Percentiles rank a stretch among this genome's conserved stretches.
These are phyloP conservation scores for Poeciliopsis occidentalis DNA, from an alignment of 2,113 vertebrate genomes.

Conservation along the genomic window DNA sequence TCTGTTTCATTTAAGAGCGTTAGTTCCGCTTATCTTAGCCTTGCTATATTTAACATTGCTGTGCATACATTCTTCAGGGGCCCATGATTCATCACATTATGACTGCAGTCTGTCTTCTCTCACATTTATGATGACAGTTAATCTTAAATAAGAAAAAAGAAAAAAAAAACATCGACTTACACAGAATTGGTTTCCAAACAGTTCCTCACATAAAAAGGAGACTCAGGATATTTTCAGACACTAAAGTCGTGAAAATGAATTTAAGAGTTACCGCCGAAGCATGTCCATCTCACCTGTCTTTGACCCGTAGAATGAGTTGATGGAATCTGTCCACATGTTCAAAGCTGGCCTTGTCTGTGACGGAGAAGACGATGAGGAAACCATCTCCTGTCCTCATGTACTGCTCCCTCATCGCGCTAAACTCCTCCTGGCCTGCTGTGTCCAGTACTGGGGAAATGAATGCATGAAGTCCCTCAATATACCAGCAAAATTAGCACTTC, in stretches of 20 bases:
- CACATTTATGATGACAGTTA: background rate
- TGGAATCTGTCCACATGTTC: constrained; percentile 97
- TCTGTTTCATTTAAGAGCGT: background rate
- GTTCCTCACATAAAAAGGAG: no score
- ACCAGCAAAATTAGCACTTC: background rate
- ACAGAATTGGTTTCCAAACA: no score
- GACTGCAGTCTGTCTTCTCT: background rate
- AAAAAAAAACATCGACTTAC: no score
- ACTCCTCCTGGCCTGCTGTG: constrained; percentile 97
- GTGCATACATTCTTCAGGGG: background rate
- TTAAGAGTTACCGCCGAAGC: background rate
- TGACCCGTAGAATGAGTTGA: constrained; percentile 97
- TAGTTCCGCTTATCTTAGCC: constrained; percentile 24
- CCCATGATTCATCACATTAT: background rate
- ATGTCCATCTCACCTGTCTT: constrained; percentile 88
- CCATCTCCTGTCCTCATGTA: constrained; percentile 98
- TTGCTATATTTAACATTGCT: constrained; percentile 6
- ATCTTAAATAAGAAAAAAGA: no score
- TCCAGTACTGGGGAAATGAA: constrained; percentile 85
- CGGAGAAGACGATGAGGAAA: constrained; percentile 97
- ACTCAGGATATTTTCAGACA: background rate
- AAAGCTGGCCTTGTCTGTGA: constrained; percentile 98
- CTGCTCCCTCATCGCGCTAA: constrained; percentile 99
- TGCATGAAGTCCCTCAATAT: background rate
- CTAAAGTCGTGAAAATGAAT: background rate